phyloP scores from a whole-genome alignment of 2,888 invertebrate species.

The Blera fallax region DNA sequence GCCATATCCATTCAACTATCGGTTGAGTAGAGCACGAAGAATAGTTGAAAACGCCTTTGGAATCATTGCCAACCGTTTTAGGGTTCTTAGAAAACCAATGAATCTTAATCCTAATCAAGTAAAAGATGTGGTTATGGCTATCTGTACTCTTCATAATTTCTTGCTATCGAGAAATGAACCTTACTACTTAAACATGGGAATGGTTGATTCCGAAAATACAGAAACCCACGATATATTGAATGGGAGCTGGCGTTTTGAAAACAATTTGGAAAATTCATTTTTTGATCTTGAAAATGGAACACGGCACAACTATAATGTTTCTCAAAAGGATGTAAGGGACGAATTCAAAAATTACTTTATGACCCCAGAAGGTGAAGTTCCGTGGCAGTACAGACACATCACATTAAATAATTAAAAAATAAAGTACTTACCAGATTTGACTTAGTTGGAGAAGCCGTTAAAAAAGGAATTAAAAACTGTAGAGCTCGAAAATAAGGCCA shows the following conservation, averaged over 20 bases:
- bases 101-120: background rate
- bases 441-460: background rate
- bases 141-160: background rate
- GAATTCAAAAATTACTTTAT: background rate
- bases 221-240: background rate
- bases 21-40: no score
- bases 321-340: background rate
- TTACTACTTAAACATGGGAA: background rate
- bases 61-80: no score
- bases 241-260: background rate
- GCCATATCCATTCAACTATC: background rate
- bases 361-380: background rate
- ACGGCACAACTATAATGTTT: background rate
- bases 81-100: no score
- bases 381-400: background rate
- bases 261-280: background rate
- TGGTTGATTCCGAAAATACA: background rate
- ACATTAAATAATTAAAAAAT: background rate
- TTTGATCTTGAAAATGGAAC: background rate
- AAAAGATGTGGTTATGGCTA: constrained; percentile 8
- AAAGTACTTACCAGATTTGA: background rate
- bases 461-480: background rate
- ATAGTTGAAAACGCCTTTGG: background rate
- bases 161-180: no score
- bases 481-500: background rate